Conservation (phyloP, 1,140 invertebrate genomes). For the Brachionus rotundiformis region DNA sequence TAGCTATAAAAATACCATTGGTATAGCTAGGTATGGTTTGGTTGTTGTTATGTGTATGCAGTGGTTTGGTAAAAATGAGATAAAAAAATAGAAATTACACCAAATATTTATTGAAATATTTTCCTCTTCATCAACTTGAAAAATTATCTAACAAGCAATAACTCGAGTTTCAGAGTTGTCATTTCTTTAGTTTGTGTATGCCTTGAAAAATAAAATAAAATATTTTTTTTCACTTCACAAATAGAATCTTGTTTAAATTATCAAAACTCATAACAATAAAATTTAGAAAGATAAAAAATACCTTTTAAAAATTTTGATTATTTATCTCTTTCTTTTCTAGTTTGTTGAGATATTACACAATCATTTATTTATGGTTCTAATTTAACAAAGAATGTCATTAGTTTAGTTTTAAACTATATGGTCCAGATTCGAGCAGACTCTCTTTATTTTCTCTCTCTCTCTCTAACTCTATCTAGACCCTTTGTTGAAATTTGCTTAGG, state of each 20-base stretch:
- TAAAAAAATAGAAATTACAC: slow-evolving; percentile 10
- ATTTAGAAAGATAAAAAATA: not conserved
- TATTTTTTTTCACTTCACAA: slow-evolving; percentile 17
- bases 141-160: slow-evolving; percentile 17
- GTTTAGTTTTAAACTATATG: not conserved
- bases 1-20: slow-evolving; percentile 9
- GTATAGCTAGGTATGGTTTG: not conserved
- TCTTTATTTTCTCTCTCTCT: not conserved
- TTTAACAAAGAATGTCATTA: slow-evolving; percentile 16
- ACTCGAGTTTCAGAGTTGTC: slow-evolving; percentile 29
- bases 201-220: not conserved
- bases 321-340: not conserved
- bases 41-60: not conserved
- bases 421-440: not conserved
- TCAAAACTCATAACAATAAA: slow-evolving; percentile 17
- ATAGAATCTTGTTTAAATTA: slow-evolving; percentile 41
- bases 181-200: slow-evolving; percentile 29
- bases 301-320: slow-evolving; percentile 17
- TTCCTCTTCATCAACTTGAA: slow-evolving; percentile 37
- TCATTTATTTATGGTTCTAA: slow-evolving; percentile 16
- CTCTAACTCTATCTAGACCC: not conserved
- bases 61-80: not conserved
- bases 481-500: not conserved
- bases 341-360: slow-evolving; percentile 14
- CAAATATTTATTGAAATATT: slow-evolving; percentile 41